Base-by-base conservation (phyloP, 2,113 vertebrate genomes). In the Paracanthobrama guichenoti region DNA sequence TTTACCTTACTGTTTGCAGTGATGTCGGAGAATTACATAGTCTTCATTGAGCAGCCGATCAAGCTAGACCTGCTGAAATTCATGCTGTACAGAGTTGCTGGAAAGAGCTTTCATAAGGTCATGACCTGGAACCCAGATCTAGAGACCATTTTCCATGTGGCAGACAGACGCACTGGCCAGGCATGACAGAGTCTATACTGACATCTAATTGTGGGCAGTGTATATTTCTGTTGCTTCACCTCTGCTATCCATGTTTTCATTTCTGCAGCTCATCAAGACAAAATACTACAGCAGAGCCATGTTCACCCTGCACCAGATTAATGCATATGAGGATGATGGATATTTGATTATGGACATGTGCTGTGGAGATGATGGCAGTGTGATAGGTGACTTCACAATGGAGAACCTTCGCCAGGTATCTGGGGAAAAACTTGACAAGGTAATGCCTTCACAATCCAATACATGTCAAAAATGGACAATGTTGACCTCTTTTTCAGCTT, bases 21-120 rank as follows among this genome's bases (percentile, higher is more conserved):
- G 76, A 98, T 99, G 97, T 97, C 96, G 4, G 93, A 95, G 86
- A 98, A 98, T 91, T 98, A 97, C 53, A 92, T 98, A 2, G 90
- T 99, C 90, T 98, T 98, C 90, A 90, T 97, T 8, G 97, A 98
- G 90, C 96, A 97, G 31, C 96, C 97, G 31, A 86, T 98, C 84
- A 97, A 90, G 91, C 86, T 99, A 86, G 94, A 98, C 79, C 85
- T 98, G 74, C 48, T 96, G 90, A 95, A 95, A 92, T 92, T 97
- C 26, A 77, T 96, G 88, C 92, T 95, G 81, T 95, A 93, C 89
- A 95, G 90, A 81, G 87, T 96, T 73, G 83, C 87, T 11, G 96
- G 96, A 16, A 95, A 93, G 83, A 50, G 95, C 84, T 91, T 97
- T 74, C 87, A 77, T 8, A 93, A 95, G 22, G 89, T 92, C 75